Base-by-base conservation (phyloP, 2,113 vertebrate genomes). In the Datnioides undecimradiatus region DNA sequence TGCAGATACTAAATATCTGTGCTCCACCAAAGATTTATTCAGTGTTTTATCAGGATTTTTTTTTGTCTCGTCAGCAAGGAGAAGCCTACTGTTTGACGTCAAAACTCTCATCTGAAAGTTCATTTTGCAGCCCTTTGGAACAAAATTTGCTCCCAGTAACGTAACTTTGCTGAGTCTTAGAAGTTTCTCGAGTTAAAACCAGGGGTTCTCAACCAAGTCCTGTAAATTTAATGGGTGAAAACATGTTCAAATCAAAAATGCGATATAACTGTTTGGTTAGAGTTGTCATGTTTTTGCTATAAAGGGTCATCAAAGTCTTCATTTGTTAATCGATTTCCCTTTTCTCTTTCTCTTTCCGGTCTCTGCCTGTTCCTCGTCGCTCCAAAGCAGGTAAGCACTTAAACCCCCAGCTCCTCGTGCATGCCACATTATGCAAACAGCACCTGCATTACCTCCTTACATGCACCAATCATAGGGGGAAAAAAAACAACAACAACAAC, bases 381-480 rank as follows among this genome's bases (percentile, higher is more conserved):
- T 57, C 76, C 73, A 73, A 90, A 94, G 91, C 95, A 95, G 95
- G 95, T 95, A 94, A 95, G 93, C 75, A 48, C 70, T 68, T 63
- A 1, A 41, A 41, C 52, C 29, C 29, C 29, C 23, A n/a, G 8
- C 59, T 78, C 33, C 7, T 46, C 25, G 33, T 14, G 52, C 76
- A 83, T 67, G 76, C 38, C 29, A 14, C 65, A 33, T n/a, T 65
- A 54, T 75, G 66, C 74, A 88, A 91, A 83, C 89, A 76, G 43
- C 73, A 76, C 79, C 82, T 84, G 65, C 36, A 45, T 46, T 12
- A 17, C 69, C 34, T 69, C 72, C 57, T 72, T 19, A 63, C 75
- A 75, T 3, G 55, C 80, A 51, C 52, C 34, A 41, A 33, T 62
- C 73, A 49, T 16, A 6, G 13, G n/a, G n/a, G n/a, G n/a, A n/a